phyloP scores from a whole-genome alignment of 2,797 vertebrate species.

The Neostethus bicornis region DNA sequence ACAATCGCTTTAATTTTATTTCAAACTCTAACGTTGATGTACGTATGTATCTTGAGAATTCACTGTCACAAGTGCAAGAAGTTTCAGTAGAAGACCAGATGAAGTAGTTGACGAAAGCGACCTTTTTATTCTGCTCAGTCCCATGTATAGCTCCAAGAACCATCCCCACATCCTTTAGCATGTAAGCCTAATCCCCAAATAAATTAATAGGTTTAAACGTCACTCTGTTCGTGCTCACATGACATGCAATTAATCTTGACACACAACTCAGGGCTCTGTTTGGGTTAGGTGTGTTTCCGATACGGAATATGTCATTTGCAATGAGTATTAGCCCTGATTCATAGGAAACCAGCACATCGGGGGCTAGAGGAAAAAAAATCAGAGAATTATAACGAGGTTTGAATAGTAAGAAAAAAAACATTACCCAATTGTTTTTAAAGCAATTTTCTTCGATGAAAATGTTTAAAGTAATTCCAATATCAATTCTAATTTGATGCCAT shows the following conservation, averaged over 20 bases:
- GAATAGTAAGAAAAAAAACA: too few species aligned
- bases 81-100: constrained; percentile 33
- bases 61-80: too few species aligned
- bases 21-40: constrained; percentile 12
- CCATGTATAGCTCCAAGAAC: constrained; percentile 59
- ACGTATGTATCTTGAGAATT: too few species aligned
- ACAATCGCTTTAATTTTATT: background rate
- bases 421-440: too few species aligned
- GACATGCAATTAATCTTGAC: constrained; percentile 38
- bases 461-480: too few species aligned
- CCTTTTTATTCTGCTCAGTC: constrained; percentile 38
- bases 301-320: constrained; percentile 19
- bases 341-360: background rate
- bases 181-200: constrained; percentile 69
- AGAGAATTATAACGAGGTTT: background rate
- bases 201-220: constrained; percentile 74
- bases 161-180: constrained; percentile 60
- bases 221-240: constrained; percentile 52
- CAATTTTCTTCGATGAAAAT: too few species aligned
- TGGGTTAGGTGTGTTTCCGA: constrained; percentile 22
- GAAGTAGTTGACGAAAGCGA: constrained; percentile 37
- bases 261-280: constrained; percentile 25
- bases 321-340: constrained; percentile 3
- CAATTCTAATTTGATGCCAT: too few species aligned
- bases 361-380: background rate